Base-by-base conservation (phyloP, 2,113 vertebrate genomes). In the Sarotherodon lohbergeri region DNA sequence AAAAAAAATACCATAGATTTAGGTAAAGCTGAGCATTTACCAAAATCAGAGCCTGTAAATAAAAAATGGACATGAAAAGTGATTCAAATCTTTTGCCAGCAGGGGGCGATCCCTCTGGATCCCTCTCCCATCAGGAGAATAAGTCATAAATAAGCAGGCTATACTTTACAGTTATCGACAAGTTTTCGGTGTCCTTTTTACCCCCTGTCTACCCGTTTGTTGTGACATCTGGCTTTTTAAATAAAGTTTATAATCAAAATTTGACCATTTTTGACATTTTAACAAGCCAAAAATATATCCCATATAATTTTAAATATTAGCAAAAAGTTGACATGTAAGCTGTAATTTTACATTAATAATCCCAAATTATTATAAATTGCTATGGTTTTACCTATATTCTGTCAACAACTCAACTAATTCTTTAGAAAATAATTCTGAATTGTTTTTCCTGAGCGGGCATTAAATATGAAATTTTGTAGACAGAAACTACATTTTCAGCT, bases 171-270 rank as follows among this genome's bases (percentile, higher is more conserved):
- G 13, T 27, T 16, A 71, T 43, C 0, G 5, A 71, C 39, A 27
- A 6, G 66, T 71, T 22, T 27, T 5, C 13, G 8, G 66, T 24
- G 13, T 71, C 13, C 12, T 9, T 27, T 71, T 9, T 9, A 0
- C 8, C 36, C n/a, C 36, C n/a, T 0, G 3, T 71, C 13, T 24
- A 27, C 13, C 66, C 1, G 0, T 71, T 24, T 71, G 6, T 68
- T 63, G 32, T 63, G 32, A 36, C 32, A 19, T 36, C 32, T 63
- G 29, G 9, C 56, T 63, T 63, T 63, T 12, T 36, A 63, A n/a
- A 63, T n/a, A 12, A 39, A 22, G 34, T 68, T 39, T 39, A 12
- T 7, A n/a, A 39, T 66, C 17, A 22, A 66, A 66, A 6, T 32
- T n/a, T 41, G 19, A 68, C 36, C 1, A 22, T 68, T 43, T 43